Conservation (phyloP, 2,888 invertebrate species). For the Drosophila mimica region DNA sequence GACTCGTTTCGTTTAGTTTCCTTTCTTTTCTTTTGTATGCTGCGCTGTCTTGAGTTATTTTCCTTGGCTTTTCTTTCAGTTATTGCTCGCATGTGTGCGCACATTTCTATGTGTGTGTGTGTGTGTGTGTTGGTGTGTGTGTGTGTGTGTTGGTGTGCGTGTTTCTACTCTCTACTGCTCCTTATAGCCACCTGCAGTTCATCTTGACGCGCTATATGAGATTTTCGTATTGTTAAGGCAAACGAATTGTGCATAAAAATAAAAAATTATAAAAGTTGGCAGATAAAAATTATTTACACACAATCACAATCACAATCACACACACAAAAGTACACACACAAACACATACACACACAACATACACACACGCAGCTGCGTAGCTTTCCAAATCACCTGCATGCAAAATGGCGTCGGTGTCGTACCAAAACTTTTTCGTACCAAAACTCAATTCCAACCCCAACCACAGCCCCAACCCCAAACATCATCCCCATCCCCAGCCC, state of each 20-base stretch:
- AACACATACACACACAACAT: constrained; percentile 7
- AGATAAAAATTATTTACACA: constrained; percentile 73
- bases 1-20: constrained; percentile 40
- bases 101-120: background rate
- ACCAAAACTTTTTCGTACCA: constrained; percentile 39
- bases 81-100: constrained; percentile 11
- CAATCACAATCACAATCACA: constrained; percentile 42
- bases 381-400: constrained; percentile 73
- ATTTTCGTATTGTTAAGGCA: constrained; percentile 53
- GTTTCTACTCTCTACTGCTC: background rate
- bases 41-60: constrained; percentile 32
- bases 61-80: constrained; percentile 63
- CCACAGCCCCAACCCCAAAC: background rate
- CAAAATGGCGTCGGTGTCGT: constrained; percentile 62
- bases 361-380: constrained; percentile 41
- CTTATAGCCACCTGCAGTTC: constrained; percentile 35
- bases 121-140: constrained; percentile 11
- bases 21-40: constrained; percentile 23
- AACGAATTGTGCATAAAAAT: constrained; percentile 74
- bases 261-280: constrained; percentile 82
- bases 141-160: constrained; percentile 10
- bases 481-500: constrained; percentile 38
- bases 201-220: constrained; percentile 71
- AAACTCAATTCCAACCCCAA: constrained; percentile 60
- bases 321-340: constrained; percentile 36